A percentile compares a stretch with the other conserved stretches of the same genome.
These are phyloP conservation scores for Gracilinanus agilis DNA, from an alignment of 2,113 vertebrate species.

Conservation along the genomic window DNA sequence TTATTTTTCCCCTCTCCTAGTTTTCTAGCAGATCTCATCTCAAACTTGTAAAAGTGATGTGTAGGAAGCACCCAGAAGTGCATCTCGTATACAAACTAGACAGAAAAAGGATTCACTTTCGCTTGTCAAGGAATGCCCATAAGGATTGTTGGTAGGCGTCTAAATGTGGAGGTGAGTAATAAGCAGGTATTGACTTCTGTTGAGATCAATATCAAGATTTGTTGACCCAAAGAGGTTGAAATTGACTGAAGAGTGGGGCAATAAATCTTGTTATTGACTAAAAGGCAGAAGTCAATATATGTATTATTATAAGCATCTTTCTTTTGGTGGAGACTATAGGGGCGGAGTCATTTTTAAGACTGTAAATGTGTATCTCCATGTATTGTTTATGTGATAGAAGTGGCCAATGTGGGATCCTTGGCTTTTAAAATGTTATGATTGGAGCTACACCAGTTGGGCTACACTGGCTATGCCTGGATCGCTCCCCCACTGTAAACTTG, in stretches of 20 bases:
- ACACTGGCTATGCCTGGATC: conserved; percentile 55
- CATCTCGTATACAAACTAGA: conserved; percentile 65
- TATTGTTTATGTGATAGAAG: conserved; percentile 57
- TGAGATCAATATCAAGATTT: conserved; percentile 85
- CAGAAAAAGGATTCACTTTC: conserved; percentile 70
- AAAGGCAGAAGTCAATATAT: conserved; percentile 85
- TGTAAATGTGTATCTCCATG: conserved; percentile 62
- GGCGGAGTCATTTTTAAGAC: conserved; percentile 79
- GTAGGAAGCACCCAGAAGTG: conserved; percentile 23
- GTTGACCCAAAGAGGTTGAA: conserved; percentile 88
- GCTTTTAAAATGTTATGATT: conserved; percentile 32
- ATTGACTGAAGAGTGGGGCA: conserved; percentile 84
- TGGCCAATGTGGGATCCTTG: conserved; percentile 43
- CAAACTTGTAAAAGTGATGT: conserved; percentile 48
- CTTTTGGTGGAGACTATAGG: conserved; percentile 81
- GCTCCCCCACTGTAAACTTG: conserved; percentile 59
- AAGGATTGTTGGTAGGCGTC: conserved; percentile 80
- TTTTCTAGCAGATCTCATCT: conserved; percentile 52
- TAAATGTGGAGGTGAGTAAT: conserved; percentile 85
- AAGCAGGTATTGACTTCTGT: conserved; percentile 85
- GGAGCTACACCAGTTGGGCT: conserved; percentile 53
- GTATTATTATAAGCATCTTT: conserved; percentile 89
- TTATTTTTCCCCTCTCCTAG: conserved; percentile 39
- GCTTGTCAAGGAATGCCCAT: conserved; percentile 70
- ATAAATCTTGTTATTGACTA: conserved; percentile 89